Conservation (phyloP, 2,888 invertebrate genomes). For the Chesias legatella region DNA sequence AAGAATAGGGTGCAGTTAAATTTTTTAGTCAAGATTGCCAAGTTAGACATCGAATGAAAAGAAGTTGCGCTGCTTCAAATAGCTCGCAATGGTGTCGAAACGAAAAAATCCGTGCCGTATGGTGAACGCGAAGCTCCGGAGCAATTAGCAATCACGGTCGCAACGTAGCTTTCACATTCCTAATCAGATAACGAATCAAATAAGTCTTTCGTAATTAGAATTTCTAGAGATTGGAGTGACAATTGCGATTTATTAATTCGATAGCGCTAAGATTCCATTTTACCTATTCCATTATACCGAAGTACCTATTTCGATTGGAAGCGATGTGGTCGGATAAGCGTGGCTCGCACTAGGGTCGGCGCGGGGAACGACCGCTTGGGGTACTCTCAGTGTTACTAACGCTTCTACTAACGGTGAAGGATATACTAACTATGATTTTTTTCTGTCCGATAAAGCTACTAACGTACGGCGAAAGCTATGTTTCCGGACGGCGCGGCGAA, state of each 20-base stretch:
- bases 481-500: too few relatives aligned
- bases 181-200: slow-evolving; percentile 62
- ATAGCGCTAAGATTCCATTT: slow-evolving; percentile 65
- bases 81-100: neutral
- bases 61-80: neutral
- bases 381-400: slow-evolving; percentile 48
- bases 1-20: too few relatives aligned
- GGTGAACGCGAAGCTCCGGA: slow-evolving; percentile 20
- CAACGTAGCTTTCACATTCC: slow-evolving; percentile 50
- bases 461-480: neutral
- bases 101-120: slow-evolving; percentile 1
- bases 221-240: slow-evolving; percentile 63
- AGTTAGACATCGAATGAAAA: too few relatives aligned
- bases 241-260: slow-evolving; percentile 67
- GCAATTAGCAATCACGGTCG: slow-evolving; percentile 26
- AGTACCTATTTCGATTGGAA: slow-evolving; percentile 38
- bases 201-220: slow-evolving; percentile 63
- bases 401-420: slow-evolving; percentile 40
- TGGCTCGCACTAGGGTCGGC: slow-evolving; percentile 65
- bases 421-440: slow-evolving; percentile 22
- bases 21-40: too few relatives aligned
- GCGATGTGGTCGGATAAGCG: slow-evolving; percentile 75
- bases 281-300: slow-evolving; percentile 48
- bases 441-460: neutral
- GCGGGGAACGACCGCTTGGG: slow-evolving; percentile 49